Conservation (phyloP, 2,797 vertebrate genomes). For the Podarcis lilfordi region DNA sequence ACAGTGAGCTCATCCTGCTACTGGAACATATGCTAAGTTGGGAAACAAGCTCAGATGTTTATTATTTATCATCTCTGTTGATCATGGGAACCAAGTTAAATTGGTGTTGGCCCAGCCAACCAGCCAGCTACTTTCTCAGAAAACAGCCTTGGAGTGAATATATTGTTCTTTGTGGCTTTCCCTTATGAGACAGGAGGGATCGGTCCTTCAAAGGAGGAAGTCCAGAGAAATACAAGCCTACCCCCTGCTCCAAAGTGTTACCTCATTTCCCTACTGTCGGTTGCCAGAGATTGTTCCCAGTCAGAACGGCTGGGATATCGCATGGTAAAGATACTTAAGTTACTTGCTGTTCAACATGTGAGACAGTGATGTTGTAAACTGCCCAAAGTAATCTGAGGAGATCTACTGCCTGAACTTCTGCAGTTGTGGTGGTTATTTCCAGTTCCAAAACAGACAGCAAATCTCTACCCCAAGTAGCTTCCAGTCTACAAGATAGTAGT, state of each 20-base stretch:
- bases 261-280: background rate
- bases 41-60: background rate
- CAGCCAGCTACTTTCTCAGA: background rate
- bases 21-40: background rate
- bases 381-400: background rate
- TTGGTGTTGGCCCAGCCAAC: background rate
- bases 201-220: background rate
- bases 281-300: background rate
- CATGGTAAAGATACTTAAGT: background rate
- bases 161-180: background rate
- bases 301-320: background rate
- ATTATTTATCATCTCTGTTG: background rate
- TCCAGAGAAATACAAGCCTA: background rate
- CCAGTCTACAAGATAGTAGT: no score
- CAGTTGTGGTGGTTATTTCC: background rate
- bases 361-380: background rate
- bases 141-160: background rate
- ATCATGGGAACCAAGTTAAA: conserved; percentile 3
- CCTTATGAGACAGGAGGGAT: background rate
- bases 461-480: background rate
- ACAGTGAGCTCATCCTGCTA: background rate
- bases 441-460: background rate
- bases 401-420: background rate
- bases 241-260: background rate
- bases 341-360: background rate